Evolutionary conservation across 2,113 vertebrate genomes (phyloP).

Genomic region (Vireo altiloquus): DNA sequence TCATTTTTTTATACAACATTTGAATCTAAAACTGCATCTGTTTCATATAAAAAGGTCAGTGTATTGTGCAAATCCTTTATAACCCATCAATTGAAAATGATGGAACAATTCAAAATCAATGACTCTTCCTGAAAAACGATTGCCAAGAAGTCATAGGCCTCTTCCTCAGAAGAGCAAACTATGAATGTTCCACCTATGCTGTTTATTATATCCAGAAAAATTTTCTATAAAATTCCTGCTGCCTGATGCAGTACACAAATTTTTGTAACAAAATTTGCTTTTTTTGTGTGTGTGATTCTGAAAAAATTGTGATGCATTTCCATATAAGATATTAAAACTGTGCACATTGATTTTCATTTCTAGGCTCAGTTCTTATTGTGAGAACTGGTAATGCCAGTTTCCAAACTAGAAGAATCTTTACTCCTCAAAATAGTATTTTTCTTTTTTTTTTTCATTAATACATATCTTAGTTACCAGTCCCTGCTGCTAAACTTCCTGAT

Average conservation of each 20-base stretch:
- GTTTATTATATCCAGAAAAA: conserved; percentile 29
- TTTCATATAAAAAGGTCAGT: neutral
- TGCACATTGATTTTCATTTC: neutral
- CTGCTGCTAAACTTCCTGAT: neutral
- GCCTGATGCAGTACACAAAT: neutral
- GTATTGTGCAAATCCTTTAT: neutral
- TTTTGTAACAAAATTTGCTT: neutral
- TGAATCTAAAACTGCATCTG: neutral
- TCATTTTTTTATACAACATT: neutral
- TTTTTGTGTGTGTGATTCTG: neutral
- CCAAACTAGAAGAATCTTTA: neutral
- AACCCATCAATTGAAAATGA: neutral
- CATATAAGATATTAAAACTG: neutral
- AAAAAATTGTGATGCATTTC: neutral
- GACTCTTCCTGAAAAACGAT: neutral
- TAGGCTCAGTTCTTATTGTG: neutral
- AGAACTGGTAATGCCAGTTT: neutral
- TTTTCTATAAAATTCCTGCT: conserved; percentile 23
- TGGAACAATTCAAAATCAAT: neutral
- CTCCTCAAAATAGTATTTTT: neutral
- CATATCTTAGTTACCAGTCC: neutral
- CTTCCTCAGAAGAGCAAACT: neutral
- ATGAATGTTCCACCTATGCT: neutral
- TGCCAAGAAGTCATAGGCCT: neutral
- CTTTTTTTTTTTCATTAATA: neutral